A percentile compares a stretch with the other conserved stretches of the same genome.
phyloP scores from a whole-genome alignment of 2,113 vertebrate species.

The Piliocolobus tephrosceles region DNA sequence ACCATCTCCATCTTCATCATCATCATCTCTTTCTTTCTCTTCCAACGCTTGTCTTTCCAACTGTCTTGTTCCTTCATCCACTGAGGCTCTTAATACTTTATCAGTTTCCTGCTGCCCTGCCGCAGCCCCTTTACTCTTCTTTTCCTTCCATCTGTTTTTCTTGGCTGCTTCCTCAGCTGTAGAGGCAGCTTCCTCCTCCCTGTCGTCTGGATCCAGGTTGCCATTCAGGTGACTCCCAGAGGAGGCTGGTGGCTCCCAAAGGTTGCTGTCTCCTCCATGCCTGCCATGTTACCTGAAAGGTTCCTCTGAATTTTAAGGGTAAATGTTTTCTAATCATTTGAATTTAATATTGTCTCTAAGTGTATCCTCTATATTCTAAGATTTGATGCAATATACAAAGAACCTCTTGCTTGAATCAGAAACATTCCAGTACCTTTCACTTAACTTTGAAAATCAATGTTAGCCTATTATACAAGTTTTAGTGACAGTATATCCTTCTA shows the following conservation, averaged over 20 bases:
- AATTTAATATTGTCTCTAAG: not conserved
- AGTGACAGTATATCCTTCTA: not conserved
- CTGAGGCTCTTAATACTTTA: slow-evolving; percentile 84
- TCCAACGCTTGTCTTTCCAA: slow-evolving; percentile 93
- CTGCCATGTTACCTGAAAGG: slow-evolving; percentile 89
- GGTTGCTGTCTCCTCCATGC: slow-evolving; percentile 81
- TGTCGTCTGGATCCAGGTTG: slow-evolving; percentile 85
- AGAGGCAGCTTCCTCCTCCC: slow-evolving; percentile 81
- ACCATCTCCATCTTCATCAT: slow-evolving; percentile 86
- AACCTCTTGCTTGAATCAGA: not conserved
- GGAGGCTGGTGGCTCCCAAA: slow-evolving; percentile 79
- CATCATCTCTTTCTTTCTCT: slow-evolving; percentile 91
- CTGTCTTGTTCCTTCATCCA: slow-evolving; percentile 89
- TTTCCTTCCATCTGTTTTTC: slow-evolving; percentile 92
- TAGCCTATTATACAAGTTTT: not conserved
- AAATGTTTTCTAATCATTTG: not conserved
- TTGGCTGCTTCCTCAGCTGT: slow-evolving; percentile 76
- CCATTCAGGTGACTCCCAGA: slow-evolving; percentile 87
- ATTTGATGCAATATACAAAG: not conserved
- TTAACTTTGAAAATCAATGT: slow-evolving; percentile 28
- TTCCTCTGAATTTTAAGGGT: slow-evolving; percentile 1
- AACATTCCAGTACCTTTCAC: not conserved
- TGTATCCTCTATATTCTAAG: not conserved
- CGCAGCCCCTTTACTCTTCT: slow-evolving; percentile 87
- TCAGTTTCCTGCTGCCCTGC: slow-evolving; percentile 88